Percentiles rank a stretch among this genome's conserved stretches.
Evolutionary conservation across 2,113 vertebrate genomes (phyloP).

Genomic region (Mystacornis crossleyi): DNA sequence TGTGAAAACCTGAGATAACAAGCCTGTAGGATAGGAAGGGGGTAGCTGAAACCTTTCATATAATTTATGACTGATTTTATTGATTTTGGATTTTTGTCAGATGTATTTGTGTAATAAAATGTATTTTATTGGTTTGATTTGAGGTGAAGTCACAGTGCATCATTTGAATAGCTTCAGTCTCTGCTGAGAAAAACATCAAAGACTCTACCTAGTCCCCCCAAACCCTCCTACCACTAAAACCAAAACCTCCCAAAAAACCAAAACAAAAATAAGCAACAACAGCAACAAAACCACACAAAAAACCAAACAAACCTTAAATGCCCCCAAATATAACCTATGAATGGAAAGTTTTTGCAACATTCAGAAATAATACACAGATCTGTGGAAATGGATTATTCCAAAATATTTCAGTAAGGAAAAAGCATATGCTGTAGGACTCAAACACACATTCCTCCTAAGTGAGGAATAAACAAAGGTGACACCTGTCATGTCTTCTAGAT

Average conservation of each 20-base stretch:
- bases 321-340: background rate
- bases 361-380: background rate
- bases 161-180: background rate
- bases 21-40: background rate
- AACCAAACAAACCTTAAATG: accelerated
- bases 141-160: background rate
- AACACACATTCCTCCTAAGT: background rate
- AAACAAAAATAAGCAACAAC: background rate
- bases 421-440: background rate
- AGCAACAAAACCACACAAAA: background rate
- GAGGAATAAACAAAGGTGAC: background rate
- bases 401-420: background rate
- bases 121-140: background rate
- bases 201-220: background rate
- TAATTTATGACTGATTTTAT: background rate
- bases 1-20: constrained; percentile 42
- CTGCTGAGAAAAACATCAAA: background rate
- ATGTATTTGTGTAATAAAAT: background rate
- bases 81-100: background rate
- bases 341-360: background rate
- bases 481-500: background rate
- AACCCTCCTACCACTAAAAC: background rate
- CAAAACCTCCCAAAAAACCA: background rate
- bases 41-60: background rate
- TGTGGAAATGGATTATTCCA: background rate